Conservation (phyloP, 1,140 invertebrate species). For the Acromyrmex echinatior region DNA sequence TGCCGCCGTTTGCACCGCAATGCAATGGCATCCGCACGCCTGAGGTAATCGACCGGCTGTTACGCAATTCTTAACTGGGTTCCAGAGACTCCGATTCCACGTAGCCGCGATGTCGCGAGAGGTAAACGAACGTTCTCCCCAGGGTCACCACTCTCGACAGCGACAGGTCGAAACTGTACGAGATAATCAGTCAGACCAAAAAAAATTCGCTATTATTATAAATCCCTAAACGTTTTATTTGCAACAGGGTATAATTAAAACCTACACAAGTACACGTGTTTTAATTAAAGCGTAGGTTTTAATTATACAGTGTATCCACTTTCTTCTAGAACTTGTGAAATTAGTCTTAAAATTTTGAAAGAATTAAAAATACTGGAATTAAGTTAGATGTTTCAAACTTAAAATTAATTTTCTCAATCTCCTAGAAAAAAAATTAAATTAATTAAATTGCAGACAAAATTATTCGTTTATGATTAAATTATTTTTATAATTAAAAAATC, state of each 20-base stretch:
- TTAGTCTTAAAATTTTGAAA: slow-evolving; percentile 8
- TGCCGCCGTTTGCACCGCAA: slow-evolving; percentile 60
- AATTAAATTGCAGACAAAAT: not conserved
- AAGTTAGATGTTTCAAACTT: not conserved
- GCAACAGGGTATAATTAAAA: not conserved
- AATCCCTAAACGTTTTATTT: slow-evolving; percentile 10
- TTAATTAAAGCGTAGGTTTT: slow-evolving; percentile 18
- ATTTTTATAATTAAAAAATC: not conserved
- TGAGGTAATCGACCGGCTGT: slow-evolving; percentile 74
- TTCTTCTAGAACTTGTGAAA: slow-evolving; percentile 14
- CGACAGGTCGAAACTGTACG: not conserved
- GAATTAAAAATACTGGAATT: not conserved
- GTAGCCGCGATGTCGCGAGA: slow-evolving; percentile 58
- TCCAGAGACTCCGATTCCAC: slow-evolving; percentile 75
- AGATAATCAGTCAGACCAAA: not conserved
- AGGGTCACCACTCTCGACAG: slow-evolving; percentile 57
- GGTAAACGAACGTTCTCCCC: slow-evolving; percentile 71
- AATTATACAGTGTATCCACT: slow-evolving; percentile 1
- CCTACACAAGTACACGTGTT: too few relatives aligned
- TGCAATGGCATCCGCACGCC: slow-evolving; percentile 72
- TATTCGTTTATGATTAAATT: not conserved
- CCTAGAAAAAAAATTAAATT: not conserved
- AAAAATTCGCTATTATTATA: slow-evolving; percentile 14
- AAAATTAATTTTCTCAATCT: not conserved
- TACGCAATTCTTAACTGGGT: slow-evolving; percentile 77